A percentile compares a stretch with the other conserved stretches of the same genome.
These are phyloP conservation scores for Montipora efflorescens DNA, from an alignment of 64 coral and sea anemone species.

Conservation along the genomic window DNA sequence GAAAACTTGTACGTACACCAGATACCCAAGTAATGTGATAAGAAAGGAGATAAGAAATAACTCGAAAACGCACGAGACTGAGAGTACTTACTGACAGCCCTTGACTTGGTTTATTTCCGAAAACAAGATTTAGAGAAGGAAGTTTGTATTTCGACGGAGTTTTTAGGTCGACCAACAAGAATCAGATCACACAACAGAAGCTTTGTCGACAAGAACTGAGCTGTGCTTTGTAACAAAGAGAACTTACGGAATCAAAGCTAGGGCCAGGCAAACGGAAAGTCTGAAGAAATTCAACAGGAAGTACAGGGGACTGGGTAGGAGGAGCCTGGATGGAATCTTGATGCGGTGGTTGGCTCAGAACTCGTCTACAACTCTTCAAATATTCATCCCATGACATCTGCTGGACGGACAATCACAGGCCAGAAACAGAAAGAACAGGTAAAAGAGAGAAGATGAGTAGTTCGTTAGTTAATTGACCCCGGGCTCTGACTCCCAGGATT, in stretches of 20 bases:
- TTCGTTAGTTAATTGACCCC: background rate
- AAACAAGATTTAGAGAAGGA: background rate
- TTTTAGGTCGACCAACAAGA: background rate
- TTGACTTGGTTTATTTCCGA: background rate
- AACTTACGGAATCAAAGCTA: conserved; percentile 42
- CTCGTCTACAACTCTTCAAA: conserved; percentile 34
- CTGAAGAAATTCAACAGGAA: conserved; percentile 35
- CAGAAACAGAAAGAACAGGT: background rate
- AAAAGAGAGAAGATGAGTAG: background rate
- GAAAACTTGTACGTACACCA: too few relatives aligned
- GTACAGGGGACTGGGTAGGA: background rate
- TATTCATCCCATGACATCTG: conserved; percentile 48
- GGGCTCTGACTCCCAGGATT: too few relatives aligned
- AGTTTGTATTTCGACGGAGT: background rate
- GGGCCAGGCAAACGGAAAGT: conserved; percentile 39
- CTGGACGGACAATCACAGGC: background rate
- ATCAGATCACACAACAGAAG: background rate
- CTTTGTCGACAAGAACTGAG: background rate
- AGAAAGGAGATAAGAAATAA: background rate
- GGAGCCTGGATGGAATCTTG: background rate
- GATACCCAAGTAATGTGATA: background rate
- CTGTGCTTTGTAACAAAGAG: background rate
- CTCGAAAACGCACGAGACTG: background rate
- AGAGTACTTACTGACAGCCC: background rate
- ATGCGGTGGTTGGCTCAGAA: background rate